Conservation (phyloP, 2,113 vertebrate genomes). For the Turdus rufiventris region DNA sequence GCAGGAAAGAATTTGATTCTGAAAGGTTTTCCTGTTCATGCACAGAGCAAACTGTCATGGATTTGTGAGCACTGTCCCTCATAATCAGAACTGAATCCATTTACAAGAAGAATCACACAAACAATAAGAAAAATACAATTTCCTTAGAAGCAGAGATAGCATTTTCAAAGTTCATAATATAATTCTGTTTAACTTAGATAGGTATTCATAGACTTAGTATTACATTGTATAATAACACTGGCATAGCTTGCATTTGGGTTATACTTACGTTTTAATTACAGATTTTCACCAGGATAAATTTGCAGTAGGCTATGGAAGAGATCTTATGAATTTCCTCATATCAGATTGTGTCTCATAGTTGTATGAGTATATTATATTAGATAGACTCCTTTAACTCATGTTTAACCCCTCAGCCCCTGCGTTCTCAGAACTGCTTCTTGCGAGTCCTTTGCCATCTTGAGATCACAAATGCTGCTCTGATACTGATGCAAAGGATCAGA, state of each 20-base stretch:
- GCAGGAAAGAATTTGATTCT: background rate
- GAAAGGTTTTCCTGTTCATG: background rate
- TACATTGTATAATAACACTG: background rate
- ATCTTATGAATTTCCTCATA: background rate
- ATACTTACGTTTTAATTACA: background rate
- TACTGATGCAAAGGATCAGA: background rate
- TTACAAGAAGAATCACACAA: background rate
- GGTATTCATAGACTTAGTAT: background rate
- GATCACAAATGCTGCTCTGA: background rate
- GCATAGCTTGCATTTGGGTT: background rate
- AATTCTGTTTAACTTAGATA: background rate
- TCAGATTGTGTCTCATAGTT: background rate
- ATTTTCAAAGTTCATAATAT: background rate
- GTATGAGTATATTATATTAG: background rate
- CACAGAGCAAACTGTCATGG: background rate
- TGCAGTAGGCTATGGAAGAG: background rate
- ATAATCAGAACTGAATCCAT: background rate
- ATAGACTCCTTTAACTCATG: background rate
- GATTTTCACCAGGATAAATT: background rate
- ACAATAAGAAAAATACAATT: background rate
- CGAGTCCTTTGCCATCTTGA: background rate
- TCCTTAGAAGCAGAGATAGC: background rate
- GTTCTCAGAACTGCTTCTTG: background rate
- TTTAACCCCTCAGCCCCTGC: background rate
- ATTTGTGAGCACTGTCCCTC: background rate